Evolutionary conservation across 2,888 invertebrate genomes (phyloP).

Genomic region (Agrotis exclamationis): DNA sequence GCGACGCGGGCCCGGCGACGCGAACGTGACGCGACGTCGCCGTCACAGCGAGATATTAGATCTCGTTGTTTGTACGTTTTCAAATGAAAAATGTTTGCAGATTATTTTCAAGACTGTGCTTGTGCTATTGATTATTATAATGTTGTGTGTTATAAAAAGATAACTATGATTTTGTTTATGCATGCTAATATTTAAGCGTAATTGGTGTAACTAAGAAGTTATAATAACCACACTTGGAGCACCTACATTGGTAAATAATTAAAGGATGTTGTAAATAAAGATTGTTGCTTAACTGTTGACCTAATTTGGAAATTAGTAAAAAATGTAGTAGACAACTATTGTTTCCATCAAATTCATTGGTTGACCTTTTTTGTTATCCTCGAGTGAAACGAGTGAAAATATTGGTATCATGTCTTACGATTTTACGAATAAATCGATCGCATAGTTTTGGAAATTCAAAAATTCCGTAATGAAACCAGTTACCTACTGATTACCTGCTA

Average conservation of each 20-base stretch:
- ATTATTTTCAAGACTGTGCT: conserved; percentile 53
- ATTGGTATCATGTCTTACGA: neutral
- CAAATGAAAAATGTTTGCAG: conserved; percentile 66
- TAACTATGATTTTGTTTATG: neutral
- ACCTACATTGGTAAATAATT: neutral
- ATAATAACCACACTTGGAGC: neutral
- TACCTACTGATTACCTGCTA: too few species aligned
- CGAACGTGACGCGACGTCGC: conserved; percentile 58
- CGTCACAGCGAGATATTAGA: conserved; percentile 65
- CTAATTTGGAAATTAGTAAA: too few species aligned
- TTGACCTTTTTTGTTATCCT: neutral
- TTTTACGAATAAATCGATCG: neutral
- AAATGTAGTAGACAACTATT: too few species aligned
- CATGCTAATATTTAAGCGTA: neutral
- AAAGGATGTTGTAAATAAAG: neutral
- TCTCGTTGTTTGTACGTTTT: conserved; percentile 62
- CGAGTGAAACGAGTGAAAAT: neutral
- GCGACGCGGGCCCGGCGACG: conserved; percentile 45
- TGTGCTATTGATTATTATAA: conserved; percentile 46
- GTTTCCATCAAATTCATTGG: neutral
- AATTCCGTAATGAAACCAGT: too few species aligned
- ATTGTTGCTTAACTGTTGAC: neutral
- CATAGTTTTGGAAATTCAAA: neutral
- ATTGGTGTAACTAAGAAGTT: neutral
- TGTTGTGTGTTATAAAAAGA: neutral